phyloP scores from a whole-genome alignment of 2,888 invertebrate genomes.

The Dynastes grantii region DNA sequence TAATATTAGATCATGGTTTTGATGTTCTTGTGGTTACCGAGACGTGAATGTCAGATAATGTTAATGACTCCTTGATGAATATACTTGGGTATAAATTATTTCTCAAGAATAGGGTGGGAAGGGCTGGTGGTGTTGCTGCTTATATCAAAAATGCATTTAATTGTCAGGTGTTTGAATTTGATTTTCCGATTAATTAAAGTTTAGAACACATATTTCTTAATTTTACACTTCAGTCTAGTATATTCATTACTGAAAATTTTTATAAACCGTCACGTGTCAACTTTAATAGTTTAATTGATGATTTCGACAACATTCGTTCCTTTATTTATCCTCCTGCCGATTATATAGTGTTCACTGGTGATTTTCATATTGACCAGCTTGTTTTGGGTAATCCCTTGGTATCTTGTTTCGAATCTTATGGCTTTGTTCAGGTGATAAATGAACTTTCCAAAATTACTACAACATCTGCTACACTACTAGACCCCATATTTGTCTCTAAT shows the following conservation, averaged over 20 bases:
- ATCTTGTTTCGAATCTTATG: background rate
- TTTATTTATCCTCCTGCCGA: background rate
- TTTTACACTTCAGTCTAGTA: background rate
- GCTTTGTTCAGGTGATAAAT: constrained; percentile 1
- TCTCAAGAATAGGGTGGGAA: background rate
- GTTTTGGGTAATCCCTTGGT: background rate
- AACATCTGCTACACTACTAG: background rate
- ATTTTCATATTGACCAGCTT: background rate
- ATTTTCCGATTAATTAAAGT: background rate
- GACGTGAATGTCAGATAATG: background rate
- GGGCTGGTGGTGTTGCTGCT: background rate
- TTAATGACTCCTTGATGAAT: background rate
- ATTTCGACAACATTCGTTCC: background rate
- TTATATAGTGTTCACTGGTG: background rate
- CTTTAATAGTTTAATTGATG: background rate
- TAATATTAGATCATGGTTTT: background rate
- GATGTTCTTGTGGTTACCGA: constrained; percentile 10
- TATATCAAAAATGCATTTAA: background rate
- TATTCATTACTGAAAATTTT: background rate
- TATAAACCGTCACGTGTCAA: background rate
- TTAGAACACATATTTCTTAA: background rate
- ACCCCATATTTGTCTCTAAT: constrained; percentile 5
- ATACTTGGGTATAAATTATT: background rate
- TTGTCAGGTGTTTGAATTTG: background rate
- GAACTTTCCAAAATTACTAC: background rate